Conservation (phyloP, 2,888 invertebrate genomes). For the Carabus problematicus region DNA sequence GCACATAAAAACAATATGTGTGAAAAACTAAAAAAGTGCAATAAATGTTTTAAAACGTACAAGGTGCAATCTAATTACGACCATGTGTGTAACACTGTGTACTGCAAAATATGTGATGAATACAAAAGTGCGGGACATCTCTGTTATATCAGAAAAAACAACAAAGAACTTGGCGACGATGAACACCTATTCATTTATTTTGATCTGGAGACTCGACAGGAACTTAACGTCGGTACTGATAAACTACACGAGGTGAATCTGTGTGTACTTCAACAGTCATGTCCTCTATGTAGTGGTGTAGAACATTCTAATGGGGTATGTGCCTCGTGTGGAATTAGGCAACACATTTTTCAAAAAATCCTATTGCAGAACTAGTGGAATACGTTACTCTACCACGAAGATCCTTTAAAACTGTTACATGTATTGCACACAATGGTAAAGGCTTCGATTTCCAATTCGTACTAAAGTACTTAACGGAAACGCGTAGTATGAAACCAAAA, state of each 20-base stretch:
- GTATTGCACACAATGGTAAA: too few relatives aligned
- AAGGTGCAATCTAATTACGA: not conserved
- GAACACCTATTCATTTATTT: conserved; percentile 45
- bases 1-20: not conserved
- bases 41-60: not conserved
- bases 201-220: conserved; percentile 45
- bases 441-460: conserved; percentile 29
- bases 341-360: conserved; percentile 12
- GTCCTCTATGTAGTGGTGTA: conserved; percentile 14
- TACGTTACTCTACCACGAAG: too few relatives aligned
- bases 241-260: conserved; percentile 44
- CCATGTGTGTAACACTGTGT: conserved; percentile 12
- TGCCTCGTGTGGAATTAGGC: conserved; percentile 1
- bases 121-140: conserved; percentile 3
- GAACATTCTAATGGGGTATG: conserved; percentile 14
- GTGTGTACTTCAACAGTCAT: conserved; percentile 41
- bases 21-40: not conserved
- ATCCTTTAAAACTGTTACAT: too few relatives aligned
- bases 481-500: conserved; percentile 40
- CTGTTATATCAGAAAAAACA: conserved; percentile 11
- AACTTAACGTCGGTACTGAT: conserved; percentile 24
- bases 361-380: not conserved
- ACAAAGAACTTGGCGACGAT: not conserved
- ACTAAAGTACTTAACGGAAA: conserved; percentile 38
- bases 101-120: conserved; percentile 6